These are phyloP conservation scores for Acrocephalus arundinaceus DNA, from an alignment of 2,113 vertebrate species.

Conservation along the genomic window DNA sequence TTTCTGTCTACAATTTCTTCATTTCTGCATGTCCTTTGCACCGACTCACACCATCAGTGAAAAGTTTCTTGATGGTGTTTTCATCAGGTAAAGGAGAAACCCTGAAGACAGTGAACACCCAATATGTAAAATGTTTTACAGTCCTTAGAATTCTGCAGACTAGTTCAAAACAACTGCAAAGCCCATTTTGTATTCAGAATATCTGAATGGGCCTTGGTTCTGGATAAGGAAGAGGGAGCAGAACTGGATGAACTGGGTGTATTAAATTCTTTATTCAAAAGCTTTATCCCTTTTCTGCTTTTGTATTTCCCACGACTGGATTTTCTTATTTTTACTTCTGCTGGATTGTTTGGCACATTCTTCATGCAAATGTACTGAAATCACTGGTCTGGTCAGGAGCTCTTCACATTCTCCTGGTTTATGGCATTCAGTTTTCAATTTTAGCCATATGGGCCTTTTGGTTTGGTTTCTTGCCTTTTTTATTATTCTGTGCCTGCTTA, in stretches of 20 bases:
- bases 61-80: not conserved
- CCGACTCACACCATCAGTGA: not conserved
- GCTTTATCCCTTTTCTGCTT: not conserved
- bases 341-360: not conserved
- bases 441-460: not conserved
- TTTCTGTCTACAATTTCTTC: not conserved
- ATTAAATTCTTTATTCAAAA: not conserved
- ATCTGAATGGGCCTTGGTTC: not conserved
- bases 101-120: not conserved
- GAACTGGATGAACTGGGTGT: not conserved
- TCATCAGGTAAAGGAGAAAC: not conserved
- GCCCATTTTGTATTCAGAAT: not conserved
- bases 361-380: not conserved
- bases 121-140: not conserved
- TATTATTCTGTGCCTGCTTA: not conserved
- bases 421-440: not conserved
- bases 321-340: not conserved
- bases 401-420: not conserved
- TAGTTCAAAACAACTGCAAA: not conserved
- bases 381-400: not conserved
- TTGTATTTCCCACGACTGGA: not conserved
- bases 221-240: not conserved
- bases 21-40: not conserved
- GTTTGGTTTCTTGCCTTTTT: not conserved
- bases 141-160: not conserved